These are phyloP conservation scores for Ceratitis capitata DNA, from an alignment of 1,140 invertebrate genomes.

Conservation along the genomic window DNA sequence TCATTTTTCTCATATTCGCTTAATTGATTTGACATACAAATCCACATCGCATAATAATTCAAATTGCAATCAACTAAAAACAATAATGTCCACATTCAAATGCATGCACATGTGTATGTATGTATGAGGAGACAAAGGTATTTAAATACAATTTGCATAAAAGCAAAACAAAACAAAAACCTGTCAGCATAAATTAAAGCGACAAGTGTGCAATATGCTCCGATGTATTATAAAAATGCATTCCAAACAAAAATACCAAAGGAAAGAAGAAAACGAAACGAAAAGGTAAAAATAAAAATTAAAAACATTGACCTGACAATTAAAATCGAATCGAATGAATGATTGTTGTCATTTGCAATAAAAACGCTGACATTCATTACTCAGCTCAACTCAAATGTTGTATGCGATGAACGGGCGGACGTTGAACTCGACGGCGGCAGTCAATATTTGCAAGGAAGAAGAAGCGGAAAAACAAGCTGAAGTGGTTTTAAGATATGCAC, in stretches of 20 bases:
- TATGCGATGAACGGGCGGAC: neutral
- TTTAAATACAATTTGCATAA: too few relatives aligned
- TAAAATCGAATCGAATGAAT: slow-evolving; percentile 3
- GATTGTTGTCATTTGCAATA: neutral
- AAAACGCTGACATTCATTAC: neutral
- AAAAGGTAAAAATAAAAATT: neutral
- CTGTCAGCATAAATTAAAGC: slow-evolving; percentile 10
- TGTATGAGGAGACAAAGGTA: neutral
- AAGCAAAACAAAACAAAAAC: neutral
- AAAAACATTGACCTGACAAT: slow-evolving; percentile 10
- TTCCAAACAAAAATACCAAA: neutral
- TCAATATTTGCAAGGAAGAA: neutral
- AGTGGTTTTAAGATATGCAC: too few relatives aligned
- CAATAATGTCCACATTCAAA: neutral
- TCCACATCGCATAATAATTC: neutral
- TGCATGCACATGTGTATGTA: neutral
- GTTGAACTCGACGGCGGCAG: neutral
- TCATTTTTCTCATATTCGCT: too few relatives aligned
- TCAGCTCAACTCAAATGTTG: too few relatives aligned
- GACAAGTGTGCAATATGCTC: neutral
- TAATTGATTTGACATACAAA: neutral
- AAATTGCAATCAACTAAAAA: neutral
- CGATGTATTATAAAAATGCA: too few relatives aligned
- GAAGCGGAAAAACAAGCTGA: too few relatives aligned
- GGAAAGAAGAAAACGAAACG: neutral